phyloP scores from a whole-genome alignment of 2,888 invertebrate genomes.

The Eupithecia inturbata region DNA sequence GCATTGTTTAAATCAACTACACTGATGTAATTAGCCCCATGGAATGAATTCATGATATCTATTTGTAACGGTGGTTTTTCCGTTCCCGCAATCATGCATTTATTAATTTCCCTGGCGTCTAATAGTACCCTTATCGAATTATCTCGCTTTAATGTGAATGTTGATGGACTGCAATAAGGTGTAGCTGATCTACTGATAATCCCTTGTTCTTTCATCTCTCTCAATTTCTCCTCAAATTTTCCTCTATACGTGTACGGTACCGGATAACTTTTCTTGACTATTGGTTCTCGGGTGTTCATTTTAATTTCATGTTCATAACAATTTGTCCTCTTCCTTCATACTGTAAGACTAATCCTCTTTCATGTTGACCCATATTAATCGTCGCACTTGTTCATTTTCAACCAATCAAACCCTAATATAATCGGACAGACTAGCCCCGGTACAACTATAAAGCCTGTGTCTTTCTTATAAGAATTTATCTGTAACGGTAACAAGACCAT shows the following conservation, averaged over 20 bases:
- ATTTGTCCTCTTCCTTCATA: neutral
- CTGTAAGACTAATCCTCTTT: neutral
- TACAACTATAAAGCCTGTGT: neutral
- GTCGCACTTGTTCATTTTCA: neutral
- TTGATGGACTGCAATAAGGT: neutral
- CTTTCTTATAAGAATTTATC: neutral
- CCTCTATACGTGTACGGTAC: neutral
- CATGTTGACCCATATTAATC: neutral
- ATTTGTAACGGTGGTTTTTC: neutral
- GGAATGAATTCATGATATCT: neutral
- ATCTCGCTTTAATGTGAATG: neutral
- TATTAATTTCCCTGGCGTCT: neutral
- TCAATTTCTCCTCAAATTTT: neutral
- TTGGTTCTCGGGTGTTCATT: neutral
- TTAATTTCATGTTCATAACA: neutral
- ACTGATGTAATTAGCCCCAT: neutral
- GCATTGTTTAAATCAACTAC: neutral
- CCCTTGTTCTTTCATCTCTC: neutral
- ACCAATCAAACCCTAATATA: neutral
- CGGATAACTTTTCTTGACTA: neutral
- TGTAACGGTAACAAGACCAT: neutral
- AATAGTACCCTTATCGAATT: neutral
- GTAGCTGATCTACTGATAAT: neutral
- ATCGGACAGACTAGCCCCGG: neutral
- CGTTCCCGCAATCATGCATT: neutral